phyloP scores from a whole-genome alignment of 2,888 invertebrate genomes.

The Gastrophysa polygoni region DNA sequence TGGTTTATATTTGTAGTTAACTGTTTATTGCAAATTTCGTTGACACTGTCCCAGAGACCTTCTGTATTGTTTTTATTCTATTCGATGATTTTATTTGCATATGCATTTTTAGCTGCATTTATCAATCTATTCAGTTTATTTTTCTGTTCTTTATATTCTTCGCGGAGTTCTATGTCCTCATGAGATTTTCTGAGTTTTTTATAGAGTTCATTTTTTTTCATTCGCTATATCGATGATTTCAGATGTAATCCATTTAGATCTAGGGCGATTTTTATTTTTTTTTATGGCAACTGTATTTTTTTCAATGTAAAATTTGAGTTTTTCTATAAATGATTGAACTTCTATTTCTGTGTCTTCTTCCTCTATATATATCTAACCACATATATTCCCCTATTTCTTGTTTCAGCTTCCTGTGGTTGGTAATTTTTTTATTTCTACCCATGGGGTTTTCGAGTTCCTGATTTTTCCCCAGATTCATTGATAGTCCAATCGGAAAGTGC shows the following conservation, averaged over 20 bases:
- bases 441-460: not conserved
- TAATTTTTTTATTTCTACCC: not conserved
- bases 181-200: not conserved
- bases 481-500: not conserved
- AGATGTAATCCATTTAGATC: not conserved
- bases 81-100: not conserved
- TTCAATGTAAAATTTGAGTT: not conserved
- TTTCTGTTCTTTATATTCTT: not conserved
- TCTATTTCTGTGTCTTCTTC: not conserved
- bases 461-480: not conserved
- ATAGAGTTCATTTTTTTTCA: not conserved
- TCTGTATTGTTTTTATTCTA: not conserved
- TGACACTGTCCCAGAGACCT: not conserved
- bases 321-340: not conserved
- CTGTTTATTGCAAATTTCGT: conserved; percentile 1
- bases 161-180: too few species aligned
- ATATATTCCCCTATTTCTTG: not conserved
- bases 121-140: not conserved
- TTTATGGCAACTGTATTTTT: not conserved
- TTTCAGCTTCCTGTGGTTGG: not conserved
- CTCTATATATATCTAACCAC: not conserved
- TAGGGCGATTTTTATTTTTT: not conserved
- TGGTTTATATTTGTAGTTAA: not conserved
- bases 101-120: not conserved
- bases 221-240: not conserved